Evolutionary conservation across 1,140 invertebrate species (phyloP).

Genomic region (Bursaphelenchus mucronatus): DNA sequence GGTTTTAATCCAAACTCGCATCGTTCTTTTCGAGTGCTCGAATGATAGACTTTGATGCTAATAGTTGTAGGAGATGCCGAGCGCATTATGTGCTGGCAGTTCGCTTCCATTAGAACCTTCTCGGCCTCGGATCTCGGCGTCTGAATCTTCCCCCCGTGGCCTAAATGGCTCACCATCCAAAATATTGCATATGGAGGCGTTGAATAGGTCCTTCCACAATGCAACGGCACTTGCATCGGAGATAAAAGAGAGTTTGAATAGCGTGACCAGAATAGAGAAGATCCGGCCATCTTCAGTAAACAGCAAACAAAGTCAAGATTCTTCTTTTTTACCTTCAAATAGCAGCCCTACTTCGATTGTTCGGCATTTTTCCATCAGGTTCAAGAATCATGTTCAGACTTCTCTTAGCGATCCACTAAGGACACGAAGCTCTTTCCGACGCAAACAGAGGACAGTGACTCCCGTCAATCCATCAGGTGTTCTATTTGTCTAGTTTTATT

Average conservation of each 20-base stretch:
- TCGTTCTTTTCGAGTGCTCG: conserved; percentile 3
- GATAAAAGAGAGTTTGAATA: conserved; percentile 8
- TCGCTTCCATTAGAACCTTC: no score
- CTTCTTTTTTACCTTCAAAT: not conserved
- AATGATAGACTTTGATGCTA: not conserved
- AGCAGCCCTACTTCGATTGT: conserved; percentile 24
- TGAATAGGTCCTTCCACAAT: conserved; percentile 37
- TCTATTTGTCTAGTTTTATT: no score
- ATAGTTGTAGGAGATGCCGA: not conserved
- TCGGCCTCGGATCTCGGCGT: not conserved
- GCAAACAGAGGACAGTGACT: no score
- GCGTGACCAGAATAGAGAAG: no score
- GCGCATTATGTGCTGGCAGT: conserved; percentile 1
- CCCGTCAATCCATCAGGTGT: no score
- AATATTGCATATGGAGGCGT: conserved; percentile 23
- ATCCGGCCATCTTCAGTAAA: no score
- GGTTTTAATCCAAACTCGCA: not conserved
- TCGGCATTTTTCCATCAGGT: conserved; percentile 28
- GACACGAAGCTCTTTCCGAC: not conserved
- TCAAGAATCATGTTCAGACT: conserved; percentile 43
- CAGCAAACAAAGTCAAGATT: no score
- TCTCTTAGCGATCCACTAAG: conserved; percentile 41
- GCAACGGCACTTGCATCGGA: conserved; percentile 31
- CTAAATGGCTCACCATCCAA: conserved; percentile 21
- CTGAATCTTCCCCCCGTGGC: not conserved